These are phyloP conservation scores for Ictidomys tridecemlineatus DNA, from an alignment of 2,113 vertebrate genomes.

Conservation along the genomic window DNA sequence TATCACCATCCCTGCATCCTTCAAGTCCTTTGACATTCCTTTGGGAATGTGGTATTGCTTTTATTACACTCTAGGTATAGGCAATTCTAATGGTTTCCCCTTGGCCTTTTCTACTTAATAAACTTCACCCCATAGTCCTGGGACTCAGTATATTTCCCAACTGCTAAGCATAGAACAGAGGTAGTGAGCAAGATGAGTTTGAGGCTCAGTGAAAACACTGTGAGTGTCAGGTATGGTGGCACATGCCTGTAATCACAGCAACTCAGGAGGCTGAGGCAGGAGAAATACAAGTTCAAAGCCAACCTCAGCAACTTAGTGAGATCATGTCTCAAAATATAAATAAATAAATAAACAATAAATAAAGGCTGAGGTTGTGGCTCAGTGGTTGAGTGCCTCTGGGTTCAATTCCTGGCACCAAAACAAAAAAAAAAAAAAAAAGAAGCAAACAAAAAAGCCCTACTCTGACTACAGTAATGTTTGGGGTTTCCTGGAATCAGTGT, in stretches of 20 bases:
- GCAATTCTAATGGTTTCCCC: background rate
- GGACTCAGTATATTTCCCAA: background rate
- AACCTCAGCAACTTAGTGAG: too few relatives aligned
- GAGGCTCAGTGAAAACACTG: background rate
- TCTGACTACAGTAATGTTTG: background rate
- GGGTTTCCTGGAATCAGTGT: background rate
- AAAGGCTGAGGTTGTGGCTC: too few relatives aligned
- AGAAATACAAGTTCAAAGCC: too few relatives aligned
- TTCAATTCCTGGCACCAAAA: too few relatives aligned
- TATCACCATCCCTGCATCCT: background rate
- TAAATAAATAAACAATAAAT: too few relatives aligned
- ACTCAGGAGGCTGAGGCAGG: too few relatives aligned
- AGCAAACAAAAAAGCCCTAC: background rate
- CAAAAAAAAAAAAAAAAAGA: too few relatives aligned
- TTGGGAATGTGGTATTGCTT: background rate
- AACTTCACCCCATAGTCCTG: background rate
- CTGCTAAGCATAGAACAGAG: background rate
- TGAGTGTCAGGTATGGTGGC: too few relatives aligned
- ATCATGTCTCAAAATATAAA: too few relatives aligned
- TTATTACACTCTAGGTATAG: background rate
- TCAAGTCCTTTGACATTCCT: background rate
- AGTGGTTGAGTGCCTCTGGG: too few relatives aligned
- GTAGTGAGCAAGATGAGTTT: background rate
- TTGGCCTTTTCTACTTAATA: background rate
- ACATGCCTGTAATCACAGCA: too few relatives aligned